Evolutionary conservation across 2,113 vertebrate genomes (phyloP), one percentile per base, ranked within the genome.

Genomic region (Actenoides lindsayi): DNA sequence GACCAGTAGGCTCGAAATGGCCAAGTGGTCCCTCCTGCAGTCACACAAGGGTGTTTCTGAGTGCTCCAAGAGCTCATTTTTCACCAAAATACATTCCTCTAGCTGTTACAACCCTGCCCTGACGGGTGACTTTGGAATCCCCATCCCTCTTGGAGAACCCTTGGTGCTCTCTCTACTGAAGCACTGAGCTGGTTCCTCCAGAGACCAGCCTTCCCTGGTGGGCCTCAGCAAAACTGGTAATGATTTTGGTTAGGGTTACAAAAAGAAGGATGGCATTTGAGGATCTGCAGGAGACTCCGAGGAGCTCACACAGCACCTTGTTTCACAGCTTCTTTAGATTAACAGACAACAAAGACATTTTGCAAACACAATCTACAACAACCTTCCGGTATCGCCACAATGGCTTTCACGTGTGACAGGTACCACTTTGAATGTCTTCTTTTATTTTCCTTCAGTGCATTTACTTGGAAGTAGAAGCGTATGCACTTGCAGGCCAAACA

Each of bases 141-240:
- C 25, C 18, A 4, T 15, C n/a, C 75, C 24, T 1, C 44, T 8
- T 6, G 60, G 41, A 59, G 71, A 79, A 64, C 21, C 15, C 51
- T 14, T 75, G 54, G 28, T 60, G 15, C 50, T 51, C 25, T 37
- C 25, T 16, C 51, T 42, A 2, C 13, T 2, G 16, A 21, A 15
- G 33, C 51, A 5, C 53, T 13, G 4, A 60, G 8, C 21, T 30
- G 73, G 37, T 11, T 62, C 41, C 64, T 65, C 27, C 83, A 46
- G 57, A 20, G 1, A 35, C 13, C 8, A 6, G 7, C 60, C 41
- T 68, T 1, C 60, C 7, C 37, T 25, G 3, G 11, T 14, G 67
- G 24, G 37, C 10, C 41, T 57, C 31, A 1, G 1, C 1, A 41
- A 16, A 31, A 60, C 25, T 2, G 18, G n/a, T n/a, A 33, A 0